Evolutionary conservation across 2,888 invertebrate species (phyloP).

Genomic region (Eudasyphora cyanicolor): DNA sequence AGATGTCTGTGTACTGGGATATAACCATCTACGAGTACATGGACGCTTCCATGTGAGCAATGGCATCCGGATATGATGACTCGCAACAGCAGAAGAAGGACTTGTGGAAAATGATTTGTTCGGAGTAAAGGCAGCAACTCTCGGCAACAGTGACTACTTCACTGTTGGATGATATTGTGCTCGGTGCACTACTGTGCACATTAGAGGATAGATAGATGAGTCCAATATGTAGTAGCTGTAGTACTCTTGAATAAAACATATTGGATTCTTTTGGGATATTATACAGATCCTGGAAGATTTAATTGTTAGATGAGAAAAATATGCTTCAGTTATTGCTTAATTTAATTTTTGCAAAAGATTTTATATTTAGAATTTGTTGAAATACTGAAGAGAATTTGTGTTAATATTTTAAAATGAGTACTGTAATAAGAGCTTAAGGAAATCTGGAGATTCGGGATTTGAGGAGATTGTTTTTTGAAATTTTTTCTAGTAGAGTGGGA

Average conservation of each 20-base stretch:
- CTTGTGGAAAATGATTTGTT: conserved; percentile 1
- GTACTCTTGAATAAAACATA: conserved; percentile 8
- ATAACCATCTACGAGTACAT: too few relatives aligned
- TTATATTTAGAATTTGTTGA: too few relatives aligned
- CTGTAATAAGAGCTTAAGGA: too few relatives aligned
- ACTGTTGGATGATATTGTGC: not conserved
- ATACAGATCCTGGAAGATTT: too few relatives aligned
- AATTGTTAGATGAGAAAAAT: too few relatives aligned
- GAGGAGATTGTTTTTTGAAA: too few relatives aligned
- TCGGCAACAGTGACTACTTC: not conserved
- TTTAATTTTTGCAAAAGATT: too few relatives aligned
- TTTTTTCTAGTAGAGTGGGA: too few relatives aligned
- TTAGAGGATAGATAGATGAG: not conserved
- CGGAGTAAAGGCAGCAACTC: not conserved
- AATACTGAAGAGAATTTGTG: too few relatives aligned
- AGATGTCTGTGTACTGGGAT: not conserved
- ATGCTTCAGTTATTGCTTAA: too few relatives aligned
- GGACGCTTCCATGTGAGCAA: not conserved
- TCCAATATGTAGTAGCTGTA: not conserved
- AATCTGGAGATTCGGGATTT: too few relatives aligned
- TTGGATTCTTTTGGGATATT: not conserved
- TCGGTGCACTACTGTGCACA: not conserved
- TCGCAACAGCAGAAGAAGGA: not conserved
- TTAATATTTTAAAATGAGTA: too few relatives aligned
- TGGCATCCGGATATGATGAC: not conserved